These are phyloP conservation scores for Chiloscyllium plagiosum DNA, from an alignment of 2,113 vertebrate species.

Conservation along the genomic window DNA sequence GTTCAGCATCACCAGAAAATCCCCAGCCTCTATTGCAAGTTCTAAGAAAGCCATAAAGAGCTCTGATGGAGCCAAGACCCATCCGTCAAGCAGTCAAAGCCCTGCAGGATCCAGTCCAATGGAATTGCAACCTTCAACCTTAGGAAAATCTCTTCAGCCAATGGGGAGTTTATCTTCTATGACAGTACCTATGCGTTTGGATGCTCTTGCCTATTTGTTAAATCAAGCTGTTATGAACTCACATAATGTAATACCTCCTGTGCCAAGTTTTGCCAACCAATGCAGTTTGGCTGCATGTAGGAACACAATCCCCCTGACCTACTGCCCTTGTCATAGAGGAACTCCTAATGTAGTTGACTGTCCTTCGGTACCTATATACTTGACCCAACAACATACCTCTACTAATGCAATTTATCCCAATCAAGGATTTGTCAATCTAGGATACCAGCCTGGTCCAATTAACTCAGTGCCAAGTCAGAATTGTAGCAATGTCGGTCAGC, in stretches of 20 bases:
- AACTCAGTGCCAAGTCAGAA: slow-evolving; percentile 9
- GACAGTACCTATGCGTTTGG: slow-evolving; percentile 52
- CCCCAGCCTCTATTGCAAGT: neutral
- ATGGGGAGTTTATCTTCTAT: slow-evolving; percentile 37
- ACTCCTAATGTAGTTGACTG: neutral
- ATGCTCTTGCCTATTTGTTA: slow-evolving; percentile 53
- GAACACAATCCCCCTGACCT: neutral
- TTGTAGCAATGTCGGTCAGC: neutral
- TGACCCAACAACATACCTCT: neutral
- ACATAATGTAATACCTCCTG: slow-evolving; percentile 40
- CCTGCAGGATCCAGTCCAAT: neutral
- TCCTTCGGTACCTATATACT: neutral
- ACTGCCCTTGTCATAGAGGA: neutral
- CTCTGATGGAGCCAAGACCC: neutral
- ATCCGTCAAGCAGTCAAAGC: neutral
- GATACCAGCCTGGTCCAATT: neutral
- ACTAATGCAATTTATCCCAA: neutral
- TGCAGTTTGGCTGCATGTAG: neutral
- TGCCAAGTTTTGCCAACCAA: neutral
- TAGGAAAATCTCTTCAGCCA: neutral
- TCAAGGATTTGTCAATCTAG: neutral
- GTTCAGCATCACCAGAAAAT: neutral
- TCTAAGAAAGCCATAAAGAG: neutral
- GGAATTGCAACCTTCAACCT: slow-evolving; percentile 39
- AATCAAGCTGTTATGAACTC: slow-evolving; percentile 50